Percentiles rank a stretch among this genome's conserved stretches.
Conservation (phyloP, 2,113 vertebrate genomes). For the Papio anubis region DNA sequence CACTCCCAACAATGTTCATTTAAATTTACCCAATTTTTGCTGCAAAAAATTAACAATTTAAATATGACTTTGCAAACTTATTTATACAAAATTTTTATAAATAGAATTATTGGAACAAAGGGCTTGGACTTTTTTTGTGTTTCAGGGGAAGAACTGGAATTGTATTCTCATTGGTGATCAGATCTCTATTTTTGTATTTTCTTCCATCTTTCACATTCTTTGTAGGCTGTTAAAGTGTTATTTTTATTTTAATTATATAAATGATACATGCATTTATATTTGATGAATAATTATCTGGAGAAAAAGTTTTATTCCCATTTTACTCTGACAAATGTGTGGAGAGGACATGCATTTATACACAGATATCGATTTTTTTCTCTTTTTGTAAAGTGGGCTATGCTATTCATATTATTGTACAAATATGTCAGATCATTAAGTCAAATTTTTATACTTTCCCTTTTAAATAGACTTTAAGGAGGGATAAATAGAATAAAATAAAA, state of each 20-base stretch:
- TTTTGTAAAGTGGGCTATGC: neutral
- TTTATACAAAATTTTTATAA: neutral
- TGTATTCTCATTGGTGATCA: neutral
- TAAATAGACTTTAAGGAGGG: neutral
- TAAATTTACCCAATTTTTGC: neutral
- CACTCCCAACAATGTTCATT: neutral
- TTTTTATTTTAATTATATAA: neutral
- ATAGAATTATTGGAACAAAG: neutral
- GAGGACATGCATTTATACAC: neutral
- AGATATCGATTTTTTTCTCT: neutral
- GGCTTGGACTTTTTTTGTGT: neutral
- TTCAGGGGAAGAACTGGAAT: neutral
- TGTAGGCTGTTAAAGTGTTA: neutral
- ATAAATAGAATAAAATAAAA: no score
- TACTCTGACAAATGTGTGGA: neutral
- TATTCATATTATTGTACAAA: neutral
- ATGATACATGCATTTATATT: neutral
- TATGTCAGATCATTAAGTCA: neutral
- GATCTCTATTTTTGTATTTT: neutral
- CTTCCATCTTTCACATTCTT: neutral
- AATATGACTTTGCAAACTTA: neutral
- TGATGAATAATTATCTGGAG: slow-evolving; percentile 17
- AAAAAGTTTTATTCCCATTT: neutral
- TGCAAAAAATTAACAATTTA: neutral
- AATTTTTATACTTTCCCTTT: neutral